Percentiles rank a stretch among this genome's conserved stretches.
Evolutionary conservation across 2,113 vertebrate species (phyloP).

Genomic region (Psilopsiagon aymara): DNA sequence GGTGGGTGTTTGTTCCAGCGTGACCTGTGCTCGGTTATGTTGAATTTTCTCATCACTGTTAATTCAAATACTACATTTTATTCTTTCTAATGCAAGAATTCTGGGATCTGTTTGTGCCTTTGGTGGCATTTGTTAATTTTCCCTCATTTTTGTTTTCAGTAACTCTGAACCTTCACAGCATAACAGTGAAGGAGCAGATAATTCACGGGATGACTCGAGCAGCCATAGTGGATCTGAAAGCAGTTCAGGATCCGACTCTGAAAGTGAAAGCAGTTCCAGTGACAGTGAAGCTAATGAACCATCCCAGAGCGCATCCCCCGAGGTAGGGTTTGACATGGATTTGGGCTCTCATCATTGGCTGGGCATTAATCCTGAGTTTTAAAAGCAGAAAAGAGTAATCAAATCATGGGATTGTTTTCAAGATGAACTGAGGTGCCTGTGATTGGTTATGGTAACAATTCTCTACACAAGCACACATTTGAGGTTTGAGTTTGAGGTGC

Average conservation of each 20-base stretch:
- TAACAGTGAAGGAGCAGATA: slow-evolving; percentile 91
- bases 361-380: not conserved
- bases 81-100: not conserved
- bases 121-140: not conserved
- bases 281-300: slow-evolving; percentile 97
- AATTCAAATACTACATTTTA: not conserved
- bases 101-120: not conserved
- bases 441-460: not conserved
- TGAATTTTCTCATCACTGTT: not conserved
- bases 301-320: slow-evolving; percentile 88
- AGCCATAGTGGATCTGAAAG: slow-evolving; percentile 97
- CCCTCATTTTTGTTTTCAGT: slow-evolving; percentile 49
- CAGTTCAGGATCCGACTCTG: slow-evolving; percentile 97
- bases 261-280: slow-evolving; percentile 97
- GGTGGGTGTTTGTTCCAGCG: not conserved
- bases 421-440: not conserved
- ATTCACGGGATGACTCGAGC: slow-evolving; percentile 93
- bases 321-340: slow-evolving; percentile 74
- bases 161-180: slow-evolving; percentile 86
- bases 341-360: not conserved
- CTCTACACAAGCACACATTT: not conserved
- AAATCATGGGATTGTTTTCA: rapidly evolving
- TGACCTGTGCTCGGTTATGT: not conserved
- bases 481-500: not conserved
- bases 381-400: not conserved